These are phyloP conservation scores for Mycalesis mineus DNA, from an alignment of 2,888 invertebrate species.

Conservation along the genomic window DNA sequence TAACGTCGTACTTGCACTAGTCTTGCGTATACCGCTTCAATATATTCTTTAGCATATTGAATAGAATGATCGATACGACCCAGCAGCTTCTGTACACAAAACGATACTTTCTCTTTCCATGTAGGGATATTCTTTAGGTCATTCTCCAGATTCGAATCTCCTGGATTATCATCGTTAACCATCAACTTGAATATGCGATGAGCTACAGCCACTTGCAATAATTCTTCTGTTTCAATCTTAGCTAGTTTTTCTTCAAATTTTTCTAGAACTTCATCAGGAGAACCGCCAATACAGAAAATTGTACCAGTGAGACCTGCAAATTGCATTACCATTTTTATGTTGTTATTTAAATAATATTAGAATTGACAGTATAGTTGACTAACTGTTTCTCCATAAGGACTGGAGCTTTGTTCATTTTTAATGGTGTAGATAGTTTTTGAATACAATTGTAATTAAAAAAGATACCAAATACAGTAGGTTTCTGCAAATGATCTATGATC, in stretches of 20 bases:
- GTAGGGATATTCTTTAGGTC: conserved; percentile 26
- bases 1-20: conserved; percentile 33
- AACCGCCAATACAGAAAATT: conserved; percentile 48
- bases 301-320: conserved; percentile 45
- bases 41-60: conserved; percentile 45
- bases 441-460: too few species aligned
- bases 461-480: too few species aligned
- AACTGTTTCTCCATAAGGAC: too few species aligned
- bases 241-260: conserved; percentile 39
- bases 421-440: too few species aligned
- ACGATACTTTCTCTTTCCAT: conserved; percentile 42
- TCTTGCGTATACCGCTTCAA: conserved; percentile 42
- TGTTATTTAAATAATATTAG: too few species aligned
- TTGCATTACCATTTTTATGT: too few species aligned
- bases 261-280: conserved; percentile 41
- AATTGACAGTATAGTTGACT: too few species aligned
- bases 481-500: too few species aligned
- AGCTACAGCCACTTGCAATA: conserved; percentile 43
- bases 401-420: too few species aligned
- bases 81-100: conserved; percentile 38
- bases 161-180: conserved; percentile 25
- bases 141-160: conserved; percentile 27
- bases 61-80: conserved; percentile 47
- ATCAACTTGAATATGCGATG: conserved; percentile 49
- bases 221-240: conserved; percentile 35